Evolutionary conservation across 2,797 vertebrate species (phyloP), one percentile per base, ranked within the genome.

Genomic region (Peromyscus melanophrys): DNA sequence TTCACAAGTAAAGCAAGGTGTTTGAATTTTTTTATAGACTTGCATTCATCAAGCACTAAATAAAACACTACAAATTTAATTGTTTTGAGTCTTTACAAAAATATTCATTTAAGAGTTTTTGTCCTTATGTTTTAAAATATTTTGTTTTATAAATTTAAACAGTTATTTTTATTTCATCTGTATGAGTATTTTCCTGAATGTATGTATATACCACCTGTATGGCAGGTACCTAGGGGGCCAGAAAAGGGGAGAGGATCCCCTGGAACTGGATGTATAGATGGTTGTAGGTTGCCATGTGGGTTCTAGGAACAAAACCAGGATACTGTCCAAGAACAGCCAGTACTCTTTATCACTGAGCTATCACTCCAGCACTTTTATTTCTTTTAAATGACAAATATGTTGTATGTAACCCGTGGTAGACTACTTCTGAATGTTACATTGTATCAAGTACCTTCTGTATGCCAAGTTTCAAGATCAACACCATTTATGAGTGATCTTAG

Each of bases 111-210:
- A 73, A 67, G 34, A 88, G 63, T 37, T 91, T 84, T 73, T 59
- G 31, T 59, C 94, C 37, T 95, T 27, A 0, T 93, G 90, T 89
- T 78, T 94, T 97, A 94, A 76, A 98, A 75, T 34, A 84, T 57
- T 49, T 67, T 85, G 6, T n/a, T 49, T 67, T 13, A 69, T 40
- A n/a, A 52, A 14, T 67, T 85, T 69, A n/a, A 67, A 25, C 31
- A n/a, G 49, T 16, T n/a, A 14, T n/a, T 49, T 67, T 85, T 67
- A 49, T 85, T 49, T 85, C 6, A 67, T 7, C 6, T 67, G 21
- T n/a, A 2, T 49, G 25, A 25, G 23, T 25, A 12, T 67, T 52
- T 85, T 67, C n/a, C 40, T 69, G 83, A 67, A n/a, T 49, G 21
- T 49, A 23, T 34, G 19, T 67, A 4, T n/a, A 11, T n/a, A n/a